Evolutionary conservation across 1,140 invertebrate species (phyloP).

Genomic region (Limonius californicus): DNA sequence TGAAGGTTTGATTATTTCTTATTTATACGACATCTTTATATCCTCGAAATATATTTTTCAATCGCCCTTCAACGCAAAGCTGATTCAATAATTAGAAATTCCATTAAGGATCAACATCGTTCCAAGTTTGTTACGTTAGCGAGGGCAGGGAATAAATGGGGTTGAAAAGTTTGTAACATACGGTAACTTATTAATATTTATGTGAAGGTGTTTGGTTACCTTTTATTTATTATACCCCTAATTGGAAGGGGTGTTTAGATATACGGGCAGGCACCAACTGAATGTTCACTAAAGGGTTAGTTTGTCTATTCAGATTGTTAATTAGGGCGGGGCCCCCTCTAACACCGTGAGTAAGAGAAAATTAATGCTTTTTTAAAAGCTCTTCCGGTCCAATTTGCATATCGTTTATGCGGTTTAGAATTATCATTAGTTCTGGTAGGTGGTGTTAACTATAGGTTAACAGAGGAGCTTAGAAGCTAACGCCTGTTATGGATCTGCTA

Average conservation of each 20-base stretch:
- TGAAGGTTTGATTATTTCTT: too few relatives aligned
- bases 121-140: too few relatives aligned
- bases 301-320: constrained; percentile 3
- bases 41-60: too few relatives aligned
- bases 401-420: too few relatives aligned
- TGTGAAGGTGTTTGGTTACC: constrained; percentile 4
- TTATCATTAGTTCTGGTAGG: too few relatives aligned
- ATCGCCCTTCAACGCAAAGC: too few relatives aligned
- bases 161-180: neutral
- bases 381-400: neutral
- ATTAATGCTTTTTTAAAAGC: constrained; percentile 5
- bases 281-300: neutral
- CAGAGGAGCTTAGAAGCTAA: too few relatives aligned
- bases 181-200: constrained; percentile 8
- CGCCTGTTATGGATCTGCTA: too few relatives aligned
- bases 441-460: too few relatives aligned
- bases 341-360: neutral
- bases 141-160: neutral
- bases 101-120: too few relatives aligned
- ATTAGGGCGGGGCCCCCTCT: neutral
- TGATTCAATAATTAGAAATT: too few relatives aligned
- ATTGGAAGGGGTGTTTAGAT: neutral
- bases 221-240: constrained; percentile 9
- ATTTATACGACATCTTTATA: too few relatives aligned
- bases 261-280: neutral